Percentiles rank a stretch among this genome's conserved stretches.
phyloP scores from a whole-genome alignment of 1,140 invertebrate genomes.

The Caenorhabditis inopinata region DNA sequence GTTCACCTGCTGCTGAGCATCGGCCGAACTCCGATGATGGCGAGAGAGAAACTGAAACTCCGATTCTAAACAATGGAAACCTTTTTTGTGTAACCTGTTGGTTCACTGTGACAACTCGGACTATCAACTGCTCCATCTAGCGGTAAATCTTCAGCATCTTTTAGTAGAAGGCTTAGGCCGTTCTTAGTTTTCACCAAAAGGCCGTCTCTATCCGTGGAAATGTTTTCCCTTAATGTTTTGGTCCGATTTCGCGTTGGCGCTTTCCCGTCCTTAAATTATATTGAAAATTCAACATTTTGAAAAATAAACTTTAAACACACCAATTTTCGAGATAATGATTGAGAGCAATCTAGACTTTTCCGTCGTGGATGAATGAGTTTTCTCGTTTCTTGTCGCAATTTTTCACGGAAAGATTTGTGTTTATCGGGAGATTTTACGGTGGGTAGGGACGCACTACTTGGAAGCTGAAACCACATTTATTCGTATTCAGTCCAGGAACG shows the following conservation, averaged over 20 bases:
- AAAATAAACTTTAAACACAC: background rate
- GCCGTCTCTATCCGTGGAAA: background rate
- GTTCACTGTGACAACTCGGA: background rate
- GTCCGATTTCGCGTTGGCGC: background rate
- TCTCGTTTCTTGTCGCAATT: background rate
- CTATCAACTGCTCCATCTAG: background rate
- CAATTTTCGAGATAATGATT: conserved; percentile 1
- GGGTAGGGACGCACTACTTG: background rate
- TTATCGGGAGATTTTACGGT: background rate
- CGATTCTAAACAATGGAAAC: background rate
- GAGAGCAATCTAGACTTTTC: background rate
- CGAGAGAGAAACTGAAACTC: background rate
- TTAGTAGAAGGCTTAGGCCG: no score
- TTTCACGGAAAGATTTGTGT: conserved; percentile 10
- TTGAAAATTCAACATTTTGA: background rate
- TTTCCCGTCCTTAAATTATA: background rate
- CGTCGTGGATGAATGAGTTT: background rate
- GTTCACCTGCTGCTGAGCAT: background rate
- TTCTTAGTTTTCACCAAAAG: background rate
- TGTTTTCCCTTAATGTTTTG: background rate
- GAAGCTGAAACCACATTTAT: background rate
- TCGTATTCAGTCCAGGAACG: background rate
- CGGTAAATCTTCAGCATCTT: background rate
- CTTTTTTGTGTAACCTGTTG: background rate
- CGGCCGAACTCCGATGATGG: background rate